Conservation (phyloP, 2,113 vertebrate genomes). For the Pipa parva region DNA sequence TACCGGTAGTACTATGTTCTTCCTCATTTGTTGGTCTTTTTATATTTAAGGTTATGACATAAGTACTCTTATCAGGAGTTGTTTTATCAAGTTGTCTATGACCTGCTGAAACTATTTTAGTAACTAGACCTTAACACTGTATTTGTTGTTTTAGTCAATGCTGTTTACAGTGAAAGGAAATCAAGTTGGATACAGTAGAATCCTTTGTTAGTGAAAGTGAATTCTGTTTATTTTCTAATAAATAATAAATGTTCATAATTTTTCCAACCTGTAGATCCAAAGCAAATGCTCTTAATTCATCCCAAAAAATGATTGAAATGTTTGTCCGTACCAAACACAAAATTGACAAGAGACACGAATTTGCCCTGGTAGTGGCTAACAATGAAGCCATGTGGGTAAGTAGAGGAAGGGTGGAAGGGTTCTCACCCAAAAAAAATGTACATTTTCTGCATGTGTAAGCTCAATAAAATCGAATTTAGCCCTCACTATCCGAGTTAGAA, state of each 20-base stretch:
- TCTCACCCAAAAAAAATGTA: too few relatives aligned
- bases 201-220: neutral
- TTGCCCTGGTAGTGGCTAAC: constrained; percentile 88
- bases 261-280: constrained; percentile 67
- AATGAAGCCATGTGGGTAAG: constrained; percentile 90
- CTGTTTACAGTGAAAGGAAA: neutral
- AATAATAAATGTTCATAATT: neutral
- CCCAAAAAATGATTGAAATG: constrained; percentile 98
- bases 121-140: too few relatives aligned
- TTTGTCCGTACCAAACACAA: constrained; percentile 95
- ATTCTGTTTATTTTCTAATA: neutral
- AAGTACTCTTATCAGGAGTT: too few relatives aligned
- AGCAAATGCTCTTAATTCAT: constrained; percentile 87
- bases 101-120: too few relatives aligned
- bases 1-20: too few relatives aligned
- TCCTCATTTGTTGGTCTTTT: too few relatives aligned
- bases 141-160: neutral
- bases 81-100: too few relatives aligned
- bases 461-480: too few relatives aligned
- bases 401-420: too few relatives aligned
- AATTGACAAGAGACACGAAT: constrained; percentile 90
- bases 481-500: too few relatives aligned
- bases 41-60: too few relatives aligned
- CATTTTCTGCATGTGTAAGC: too few relatives aligned
- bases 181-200: neutral